phyloP scores from a whole-genome alignment of 2,888 invertebrate genomes.

The Seladonia tumulorum region DNA sequence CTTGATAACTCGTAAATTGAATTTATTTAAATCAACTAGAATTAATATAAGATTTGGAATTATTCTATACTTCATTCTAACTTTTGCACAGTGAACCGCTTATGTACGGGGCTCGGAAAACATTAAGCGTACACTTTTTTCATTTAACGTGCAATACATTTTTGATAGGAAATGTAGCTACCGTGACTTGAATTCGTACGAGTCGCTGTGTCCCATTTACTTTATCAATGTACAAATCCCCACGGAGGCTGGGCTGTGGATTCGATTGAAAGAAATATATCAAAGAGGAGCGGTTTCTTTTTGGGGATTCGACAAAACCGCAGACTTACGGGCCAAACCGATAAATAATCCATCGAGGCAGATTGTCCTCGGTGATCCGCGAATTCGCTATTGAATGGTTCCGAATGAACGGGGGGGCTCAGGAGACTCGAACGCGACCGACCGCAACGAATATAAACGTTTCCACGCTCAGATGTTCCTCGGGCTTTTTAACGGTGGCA shows the following conservation, averaged over 20 bases:
- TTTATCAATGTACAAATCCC: background rate
- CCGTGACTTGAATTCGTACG: too few species aligned
- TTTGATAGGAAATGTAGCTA: too few species aligned
- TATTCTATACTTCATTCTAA: too few species aligned
- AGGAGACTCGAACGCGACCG: background rate
- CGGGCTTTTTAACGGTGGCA: slow-evolving; percentile 23
- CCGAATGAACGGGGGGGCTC: slow-evolving; percentile 10
- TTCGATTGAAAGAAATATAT: background rate
- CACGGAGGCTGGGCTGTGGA: background rate
- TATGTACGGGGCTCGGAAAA: too few species aligned
- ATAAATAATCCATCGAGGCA: background rate
- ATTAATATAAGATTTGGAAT: background rate
- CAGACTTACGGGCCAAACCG: background rate
- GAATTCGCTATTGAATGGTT: slow-evolving; percentile 13
- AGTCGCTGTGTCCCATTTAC: too few species aligned
- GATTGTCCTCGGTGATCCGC: slow-evolving; percentile 8
- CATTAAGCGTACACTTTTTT: too few species aligned
- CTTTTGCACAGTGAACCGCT: too few species aligned
- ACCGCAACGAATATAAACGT: slow-evolving; percentile 39
- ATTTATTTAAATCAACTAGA: background rate
- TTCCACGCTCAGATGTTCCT: slow-evolving; percentile 40
- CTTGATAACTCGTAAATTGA: background rate
- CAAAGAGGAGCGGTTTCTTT: background rate
- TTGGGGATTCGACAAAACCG: background rate
- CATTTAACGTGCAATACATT: too few species aligned